These are phyloP conservation scores for Oxytorus armatus DNA, from an alignment of 2,888 invertebrate genomes.

Conservation along the genomic window DNA sequence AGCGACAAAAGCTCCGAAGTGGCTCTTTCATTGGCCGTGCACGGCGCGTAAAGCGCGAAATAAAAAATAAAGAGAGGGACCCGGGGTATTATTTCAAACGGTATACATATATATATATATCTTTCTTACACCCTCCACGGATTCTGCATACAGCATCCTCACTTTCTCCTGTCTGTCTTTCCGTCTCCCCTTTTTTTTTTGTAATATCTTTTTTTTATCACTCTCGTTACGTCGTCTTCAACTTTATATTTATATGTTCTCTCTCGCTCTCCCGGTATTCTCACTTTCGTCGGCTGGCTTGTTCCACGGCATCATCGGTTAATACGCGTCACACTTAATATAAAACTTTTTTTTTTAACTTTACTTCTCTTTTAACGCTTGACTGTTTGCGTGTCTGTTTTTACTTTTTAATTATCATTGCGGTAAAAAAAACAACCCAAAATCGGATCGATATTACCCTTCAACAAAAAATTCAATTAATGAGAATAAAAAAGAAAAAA, in stretches of 20 bases:
- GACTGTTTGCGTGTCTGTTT: not conserved
- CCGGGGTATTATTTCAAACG: constrained; percentile 70
- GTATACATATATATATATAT: constrained; percentile 41
- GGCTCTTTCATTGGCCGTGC: constrained; percentile 80
- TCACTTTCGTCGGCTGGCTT: constrained; percentile 13
- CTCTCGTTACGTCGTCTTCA: constrained; percentile 38
- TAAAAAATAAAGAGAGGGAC: constrained; percentile 75
- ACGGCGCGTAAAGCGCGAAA: constrained; percentile 76
- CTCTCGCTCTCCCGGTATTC: constrained; percentile 1
- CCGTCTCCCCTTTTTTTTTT: constrained; percentile 35
- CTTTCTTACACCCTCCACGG: constrained; percentile 50
- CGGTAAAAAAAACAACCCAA: no score
- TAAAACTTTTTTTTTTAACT: no score
- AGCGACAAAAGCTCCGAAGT: constrained; percentile 80
- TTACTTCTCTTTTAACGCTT: no score
- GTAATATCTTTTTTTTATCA: constrained; percentile 34
- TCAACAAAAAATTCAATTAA: not conserved
- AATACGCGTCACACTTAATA: no score
- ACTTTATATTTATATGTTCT: constrained; percentile 28
- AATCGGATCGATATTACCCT: not conserved
- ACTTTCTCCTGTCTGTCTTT: constrained; percentile 62
- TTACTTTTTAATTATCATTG: not conserved
- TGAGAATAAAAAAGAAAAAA: not conserved
- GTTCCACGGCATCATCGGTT: no score
- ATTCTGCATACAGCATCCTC: constrained; percentile 47